Evolutionary conservation across 2,113 vertebrate species (phyloP).

Genomic region (Jacana jacana): DNA sequence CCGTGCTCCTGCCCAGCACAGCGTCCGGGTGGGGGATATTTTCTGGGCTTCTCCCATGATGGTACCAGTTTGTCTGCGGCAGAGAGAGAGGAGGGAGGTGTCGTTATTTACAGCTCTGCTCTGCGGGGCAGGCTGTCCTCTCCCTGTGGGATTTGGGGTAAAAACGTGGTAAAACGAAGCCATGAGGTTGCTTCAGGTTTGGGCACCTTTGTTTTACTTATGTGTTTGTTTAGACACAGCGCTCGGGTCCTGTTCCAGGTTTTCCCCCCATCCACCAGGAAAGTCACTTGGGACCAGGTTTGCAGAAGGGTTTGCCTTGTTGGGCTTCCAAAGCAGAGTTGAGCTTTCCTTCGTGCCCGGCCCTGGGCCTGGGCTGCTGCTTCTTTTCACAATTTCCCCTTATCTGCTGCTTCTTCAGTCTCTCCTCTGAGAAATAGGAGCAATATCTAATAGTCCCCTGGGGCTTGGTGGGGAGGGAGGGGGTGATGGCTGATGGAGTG

Average conservation of each 20-base stretch:
- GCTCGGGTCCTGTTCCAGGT: neutral
- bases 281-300: accelerated
- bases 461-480: no score
- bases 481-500: neutral
- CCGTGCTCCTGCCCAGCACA: neutral
- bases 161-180: neutral
- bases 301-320: neutral
- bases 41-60: neutral
- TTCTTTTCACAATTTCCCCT: neutral
- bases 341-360: neutral
- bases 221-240: neutral
- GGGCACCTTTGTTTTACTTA: neutral
- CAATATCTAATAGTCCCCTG: neutral
- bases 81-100: no score
- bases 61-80: neutral
- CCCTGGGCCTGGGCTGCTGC: neutral
- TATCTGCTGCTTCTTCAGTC: neutral
- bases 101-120: neutral
- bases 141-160: neutral
- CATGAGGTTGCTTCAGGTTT: neutral
- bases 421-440: neutral
- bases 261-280: neutral
- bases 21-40: accelerated
- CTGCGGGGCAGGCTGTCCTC: neutral
- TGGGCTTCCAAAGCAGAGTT: neutral